Conservation (phyloP, 2,113 vertebrate species). For the Microtus pennsylvanicus region DNA sequence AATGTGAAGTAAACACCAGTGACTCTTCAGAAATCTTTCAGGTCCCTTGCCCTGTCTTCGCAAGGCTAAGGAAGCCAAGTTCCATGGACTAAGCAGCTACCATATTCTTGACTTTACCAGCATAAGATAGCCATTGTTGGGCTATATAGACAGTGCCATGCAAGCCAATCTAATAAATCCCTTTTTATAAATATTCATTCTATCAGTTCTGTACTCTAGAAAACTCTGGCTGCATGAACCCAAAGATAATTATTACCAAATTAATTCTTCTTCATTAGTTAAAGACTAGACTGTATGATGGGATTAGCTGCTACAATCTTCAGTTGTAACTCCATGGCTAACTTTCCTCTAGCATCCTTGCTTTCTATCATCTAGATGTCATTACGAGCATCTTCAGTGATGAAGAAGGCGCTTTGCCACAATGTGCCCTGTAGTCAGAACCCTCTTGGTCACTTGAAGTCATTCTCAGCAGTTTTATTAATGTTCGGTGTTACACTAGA, state of each 20-base stretch:
- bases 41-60: not conserved
- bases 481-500: slow-evolving; percentile 21
- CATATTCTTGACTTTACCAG: not conserved
- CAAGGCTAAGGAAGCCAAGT: not conserved
- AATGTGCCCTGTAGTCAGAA: not conserved
- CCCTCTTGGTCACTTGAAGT: not conserved
- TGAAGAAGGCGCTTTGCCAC: not conserved
- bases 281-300: not conserved
- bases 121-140: too few relatives aligned
- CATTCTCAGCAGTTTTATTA: slow-evolving; percentile 36
- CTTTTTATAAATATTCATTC: too few relatives aligned
- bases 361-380: not conserved
- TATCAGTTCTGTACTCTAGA: not conserved
- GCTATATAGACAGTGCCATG: too few relatives aligned
- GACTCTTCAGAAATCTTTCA: not conserved
- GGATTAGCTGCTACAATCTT: slow-evolving; percentile 56
- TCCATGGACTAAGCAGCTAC: not conserved
- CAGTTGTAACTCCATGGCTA: slow-evolving; percentile 39
- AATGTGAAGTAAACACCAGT: not conserved
- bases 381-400: slow-evolving; percentile 17
- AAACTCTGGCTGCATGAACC: not conserved
- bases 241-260: slow-evolving; percentile 22
- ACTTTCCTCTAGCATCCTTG: slow-evolving; percentile 6
- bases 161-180: too few relatives aligned
- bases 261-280: slow-evolving; percentile 8